Conservation (phyloP, 2,113 vertebrate genomes). For the Zootoca vivipara region DNA sequence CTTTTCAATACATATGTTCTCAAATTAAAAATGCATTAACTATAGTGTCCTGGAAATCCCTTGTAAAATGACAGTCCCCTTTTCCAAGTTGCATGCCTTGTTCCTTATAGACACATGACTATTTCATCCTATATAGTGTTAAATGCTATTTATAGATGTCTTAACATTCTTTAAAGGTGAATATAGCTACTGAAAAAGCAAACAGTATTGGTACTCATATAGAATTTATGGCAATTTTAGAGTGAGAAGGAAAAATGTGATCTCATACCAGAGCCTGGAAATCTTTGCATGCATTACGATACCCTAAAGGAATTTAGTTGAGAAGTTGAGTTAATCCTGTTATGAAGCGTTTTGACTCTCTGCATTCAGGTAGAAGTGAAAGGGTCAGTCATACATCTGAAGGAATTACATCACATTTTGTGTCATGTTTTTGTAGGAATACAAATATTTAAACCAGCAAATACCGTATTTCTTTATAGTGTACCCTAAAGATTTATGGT, state of each 20-base stretch:
- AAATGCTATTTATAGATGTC: conserved; percentile 63
- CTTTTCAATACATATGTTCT: not conserved
- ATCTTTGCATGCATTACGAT: conserved; percentile 51
- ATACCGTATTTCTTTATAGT: not conserved
- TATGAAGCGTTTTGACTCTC: conserved; percentile 34
- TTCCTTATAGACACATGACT: conserved; percentile 8
- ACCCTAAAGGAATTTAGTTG: conserved; percentile 50
- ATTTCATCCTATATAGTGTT: conserved; percentile 55
- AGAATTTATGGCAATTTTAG: conserved; percentile 62
- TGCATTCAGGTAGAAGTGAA: conserved; percentile 41
- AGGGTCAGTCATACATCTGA: not conserved
- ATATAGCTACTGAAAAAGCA: conserved; percentile 49
- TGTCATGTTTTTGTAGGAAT: conserved; percentile 1
- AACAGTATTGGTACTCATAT: conserved; percentile 27
- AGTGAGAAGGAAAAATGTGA: conserved; percentile 59
- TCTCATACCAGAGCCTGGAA: conserved; percentile 55
- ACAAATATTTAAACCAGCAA: not conserved
- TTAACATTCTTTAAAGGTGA: conserved; percentile 65
- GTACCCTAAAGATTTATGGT: not conserved
- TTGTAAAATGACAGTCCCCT: conserved; percentile 35
- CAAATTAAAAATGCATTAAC: conserved; percentile 22
- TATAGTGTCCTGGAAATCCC: conserved; percentile 44
- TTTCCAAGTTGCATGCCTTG: conserved; percentile 43
- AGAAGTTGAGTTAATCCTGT: conserved; percentile 42
- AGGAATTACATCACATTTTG: conserved; percentile 13